phyloP scores from a whole-genome alignment of 2,888 invertebrate genomes.

The Antheraea assamensis region DNA sequence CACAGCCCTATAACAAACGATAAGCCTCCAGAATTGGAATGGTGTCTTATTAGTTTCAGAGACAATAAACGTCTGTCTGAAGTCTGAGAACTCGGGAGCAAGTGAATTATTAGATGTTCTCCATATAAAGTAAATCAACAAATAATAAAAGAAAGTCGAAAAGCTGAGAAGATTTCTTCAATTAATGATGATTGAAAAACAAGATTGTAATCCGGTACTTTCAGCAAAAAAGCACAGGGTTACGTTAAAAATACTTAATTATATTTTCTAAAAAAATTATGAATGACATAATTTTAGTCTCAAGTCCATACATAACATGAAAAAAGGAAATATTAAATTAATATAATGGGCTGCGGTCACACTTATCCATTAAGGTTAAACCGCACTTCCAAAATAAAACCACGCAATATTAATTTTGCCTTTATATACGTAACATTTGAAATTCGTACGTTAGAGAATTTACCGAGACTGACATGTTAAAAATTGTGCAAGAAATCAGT shows the following conservation, averaged over 20 bases:
- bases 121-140: no score
- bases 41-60: conserved; percentile 40
- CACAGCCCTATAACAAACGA: conserved; percentile 16
- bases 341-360: no score
- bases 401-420: no score
- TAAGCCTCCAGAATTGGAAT: conserved; percentile 27
- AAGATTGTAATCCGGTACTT: background rate
- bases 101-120: conserved; percentile 24
- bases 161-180: background rate
- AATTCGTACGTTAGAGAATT: no score
- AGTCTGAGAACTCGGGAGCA: conserved; percentile 14
- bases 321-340: background rate
- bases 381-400: no score
- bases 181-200: background rate
- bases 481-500: no score
- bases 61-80: conserved; percentile 32
- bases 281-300: background rate
- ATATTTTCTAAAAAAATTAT: background rate
- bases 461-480: no score
- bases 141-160: no score
- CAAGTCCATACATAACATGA: background rate
- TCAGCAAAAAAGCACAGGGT: no score
- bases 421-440: no score
- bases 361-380: no score
- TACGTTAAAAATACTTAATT: background rate